phyloP scores from a whole-genome alignment of 92 coral and sea anemone species.

The Palythoa heliodiscus region DNA sequence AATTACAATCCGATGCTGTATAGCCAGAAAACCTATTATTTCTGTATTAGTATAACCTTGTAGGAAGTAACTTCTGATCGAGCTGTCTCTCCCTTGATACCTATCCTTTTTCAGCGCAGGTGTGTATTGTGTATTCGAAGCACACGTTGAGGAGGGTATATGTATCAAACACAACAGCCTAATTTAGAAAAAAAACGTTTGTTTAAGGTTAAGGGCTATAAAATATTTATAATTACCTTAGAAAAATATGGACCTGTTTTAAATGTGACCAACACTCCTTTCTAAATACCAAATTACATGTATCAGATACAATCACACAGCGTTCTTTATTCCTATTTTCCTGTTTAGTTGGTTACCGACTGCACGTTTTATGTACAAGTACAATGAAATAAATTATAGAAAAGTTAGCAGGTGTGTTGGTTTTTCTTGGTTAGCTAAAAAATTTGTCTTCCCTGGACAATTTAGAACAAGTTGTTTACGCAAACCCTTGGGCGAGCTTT shows the following conservation, averaged over 20 bases:
- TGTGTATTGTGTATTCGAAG: not conserved
- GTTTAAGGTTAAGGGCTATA: not conserved
- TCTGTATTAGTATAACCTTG: slow-evolving; percentile 43
- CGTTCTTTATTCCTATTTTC: not conserved
- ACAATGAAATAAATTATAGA: not conserved
- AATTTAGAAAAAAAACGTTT: not conserved
- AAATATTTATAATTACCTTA: too few species aligned
- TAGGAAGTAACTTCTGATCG: slow-evolving; percentile 21
- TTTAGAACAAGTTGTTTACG: too few species aligned
- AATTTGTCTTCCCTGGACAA: not conserved
- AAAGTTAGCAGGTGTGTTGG: not conserved
- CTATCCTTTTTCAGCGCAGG: slow-evolving; percentile 1
- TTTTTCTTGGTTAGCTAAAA: not conserved
- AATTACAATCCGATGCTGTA: not conserved
- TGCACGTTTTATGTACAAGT: not conserved
- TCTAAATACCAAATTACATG: not conserved
- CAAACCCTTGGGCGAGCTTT: not conserved
- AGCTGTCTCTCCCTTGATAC: slow-evolving; percentile 28
- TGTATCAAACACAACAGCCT: not conserved
- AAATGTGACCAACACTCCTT: not conserved
- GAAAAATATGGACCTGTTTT: too few species aligned
- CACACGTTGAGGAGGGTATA: not conserved
- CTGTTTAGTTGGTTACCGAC: slow-evolving; percentile 4
- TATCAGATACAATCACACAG: not conserved
- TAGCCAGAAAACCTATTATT: slow-evolving; percentile 8